phyloP scores from a whole-genome alignment of 2,797 vertebrate species.

The Melopsittacus undulatus region DNA sequence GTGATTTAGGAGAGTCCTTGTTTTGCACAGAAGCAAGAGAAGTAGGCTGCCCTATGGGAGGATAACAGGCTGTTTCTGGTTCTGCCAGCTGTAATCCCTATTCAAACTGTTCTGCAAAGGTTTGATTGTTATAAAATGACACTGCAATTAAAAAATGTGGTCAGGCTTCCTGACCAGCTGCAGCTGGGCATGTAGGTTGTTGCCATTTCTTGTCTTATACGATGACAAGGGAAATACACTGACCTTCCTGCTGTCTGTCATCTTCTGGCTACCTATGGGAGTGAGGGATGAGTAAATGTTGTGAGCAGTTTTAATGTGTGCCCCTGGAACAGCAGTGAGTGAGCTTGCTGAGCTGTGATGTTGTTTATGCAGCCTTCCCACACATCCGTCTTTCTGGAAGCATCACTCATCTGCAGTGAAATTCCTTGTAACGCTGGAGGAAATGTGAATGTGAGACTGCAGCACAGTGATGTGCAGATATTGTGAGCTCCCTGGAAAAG shows the following conservation, averaged over 20 bases:
- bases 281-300: not conserved
- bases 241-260: not conserved
- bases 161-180: not conserved
- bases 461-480: not conserved
- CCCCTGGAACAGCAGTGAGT: not conserved
- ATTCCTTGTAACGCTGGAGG: not conserved
- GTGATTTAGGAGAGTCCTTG: not conserved
- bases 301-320: not conserved
- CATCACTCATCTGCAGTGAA: not conserved
- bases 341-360: fast-evolving
- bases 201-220: not conserved
- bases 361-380: not conserved
- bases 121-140: not conserved
- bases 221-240: not conserved
- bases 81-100: not conserved
- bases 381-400: not conserved
- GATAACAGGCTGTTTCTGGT: not conserved
- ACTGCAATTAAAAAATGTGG: not conserved
- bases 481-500: not conserved
- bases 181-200: not conserved
- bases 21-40: not conserved
- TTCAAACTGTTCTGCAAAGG: not conserved
- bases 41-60: not conserved
- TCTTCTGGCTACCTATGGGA: not conserved
- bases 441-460: not conserved